These are phyloP conservation scores for Thaumatotibia leucotreta DNA, from an alignment of 1,140 invertebrate species.

Conservation along the genomic window DNA sequence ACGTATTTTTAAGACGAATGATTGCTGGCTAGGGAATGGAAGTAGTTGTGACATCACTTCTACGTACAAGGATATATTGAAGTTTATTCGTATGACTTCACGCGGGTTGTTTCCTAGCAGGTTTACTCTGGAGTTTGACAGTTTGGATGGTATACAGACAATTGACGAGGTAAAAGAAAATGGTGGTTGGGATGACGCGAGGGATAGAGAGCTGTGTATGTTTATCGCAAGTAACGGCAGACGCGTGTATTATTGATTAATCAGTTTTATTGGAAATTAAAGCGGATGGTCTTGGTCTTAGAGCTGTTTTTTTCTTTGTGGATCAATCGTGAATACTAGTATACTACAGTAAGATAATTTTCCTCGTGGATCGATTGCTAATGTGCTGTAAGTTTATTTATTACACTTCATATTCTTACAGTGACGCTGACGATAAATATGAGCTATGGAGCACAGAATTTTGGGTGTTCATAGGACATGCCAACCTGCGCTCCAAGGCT, in stretches of 20 bases:
- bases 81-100: constrained; percentile 17
- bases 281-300: too few relatives aligned
- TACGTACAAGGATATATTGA: not conserved
- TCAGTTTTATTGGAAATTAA: not conserved
- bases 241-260: not conserved
- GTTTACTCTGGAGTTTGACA: constrained; percentile 1
- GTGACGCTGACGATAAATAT: too few relatives aligned
- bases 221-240: constrained; percentile 16
- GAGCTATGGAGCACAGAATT: too few relatives aligned
- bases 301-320: too few relatives aligned
- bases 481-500: too few relatives aligned
- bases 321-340: too few relatives aligned
- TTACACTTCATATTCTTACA: too few relatives aligned
- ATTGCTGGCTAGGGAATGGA: constrained; percentile 14
- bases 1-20: constrained; percentile 30
- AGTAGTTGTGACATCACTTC: constrained; percentile 16
- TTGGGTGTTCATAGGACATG: too few relatives aligned
- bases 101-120: constrained; percentile 19
- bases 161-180: not conserved
- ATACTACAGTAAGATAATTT: too few relatives aligned
- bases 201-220: constrained; percentile 35
- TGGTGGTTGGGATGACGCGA: constrained; percentile 27
- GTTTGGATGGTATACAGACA: not conserved
- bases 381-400: too few relatives aligned
- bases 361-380: too few relatives aligned